Percentiles rank a stretch among this genome's conserved stretches.
Evolutionary conservation across 2,113 vertebrate genomes (phyloP).

Genomic region (Chauna torquata): DNA sequence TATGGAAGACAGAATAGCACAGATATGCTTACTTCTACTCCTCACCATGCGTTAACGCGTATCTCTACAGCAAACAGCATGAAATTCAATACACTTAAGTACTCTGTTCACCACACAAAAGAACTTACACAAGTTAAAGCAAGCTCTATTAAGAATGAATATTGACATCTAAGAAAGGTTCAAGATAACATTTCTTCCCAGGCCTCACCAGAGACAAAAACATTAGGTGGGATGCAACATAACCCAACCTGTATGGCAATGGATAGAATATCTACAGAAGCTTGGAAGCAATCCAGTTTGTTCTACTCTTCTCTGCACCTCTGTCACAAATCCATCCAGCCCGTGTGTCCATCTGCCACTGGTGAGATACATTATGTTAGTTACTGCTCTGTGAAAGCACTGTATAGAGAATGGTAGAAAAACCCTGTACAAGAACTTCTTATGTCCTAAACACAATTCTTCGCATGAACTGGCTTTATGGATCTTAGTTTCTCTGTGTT

Average conservation of each 20-base stretch:
- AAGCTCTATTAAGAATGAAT: background rate
- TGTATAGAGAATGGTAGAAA: background rate
- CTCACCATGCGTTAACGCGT: background rate
- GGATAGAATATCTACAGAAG: background rate
- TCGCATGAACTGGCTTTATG: background rate
- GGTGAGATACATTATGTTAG: background rate
- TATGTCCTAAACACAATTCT: background rate
- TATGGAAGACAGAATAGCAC: background rate
- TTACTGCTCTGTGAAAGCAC: background rate
- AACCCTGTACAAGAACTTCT: background rate
- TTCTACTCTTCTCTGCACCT: background rate
- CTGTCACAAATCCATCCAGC: background rate
- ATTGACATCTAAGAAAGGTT: background rate
- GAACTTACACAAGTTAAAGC: background rate
- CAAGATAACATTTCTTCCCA: background rate
- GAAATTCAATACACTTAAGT: constrained; percentile 1
- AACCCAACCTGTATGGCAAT: background rate
- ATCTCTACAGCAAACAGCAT: background rate
- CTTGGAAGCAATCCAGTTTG: background rate
- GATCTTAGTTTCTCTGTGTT: background rate
- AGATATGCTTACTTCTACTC: background rate
- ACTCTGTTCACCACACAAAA: background rate
- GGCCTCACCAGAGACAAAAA: background rate
- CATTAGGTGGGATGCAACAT: background rate
- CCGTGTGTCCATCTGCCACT: background rate